Base-by-base conservation (phyloP, 2,888 invertebrate genomes). In the Osedax fenrisi region DNA sequence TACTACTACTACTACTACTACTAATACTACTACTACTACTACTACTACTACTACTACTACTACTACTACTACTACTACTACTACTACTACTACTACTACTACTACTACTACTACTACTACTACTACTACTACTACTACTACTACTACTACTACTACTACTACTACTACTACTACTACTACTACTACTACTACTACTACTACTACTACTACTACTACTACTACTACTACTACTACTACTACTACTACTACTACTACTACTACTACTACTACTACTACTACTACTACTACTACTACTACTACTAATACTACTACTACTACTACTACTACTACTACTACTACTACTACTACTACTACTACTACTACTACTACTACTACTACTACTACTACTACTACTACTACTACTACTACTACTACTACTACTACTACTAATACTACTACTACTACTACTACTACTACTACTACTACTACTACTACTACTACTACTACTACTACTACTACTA, bases 81-180 rank as follows among this genome's bases (percentile, higher is more conserved):
- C 61, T 61, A 61, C 61, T 61, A 61, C 61, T 61, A 61, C 5
- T 61, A 61, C 61, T 61, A 61, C 61, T 56, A 56, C 56, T 56
- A 56, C 56, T 56, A 56, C 56, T 56, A 56, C 56, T 56, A 17
- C 17, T 56, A 56, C 56, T 56, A 56, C 56, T 56, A 56, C 56
- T 56, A 56, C 17, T 56, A 61, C 2, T 61, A 61, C 61, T 61
- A 61, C 61, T 61, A 61, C 2, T 61, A 61, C 61, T 61, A 61
- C 61, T 61, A 61, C 61, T 3, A 61, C 61, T 61, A 61, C 61
- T 61, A 61, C 61, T 61, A 61, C 61, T 61, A 61, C 5, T 61
- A 61, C 61, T 61, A 61, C 61, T 61, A 61, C 61, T 61, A 61
- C 61, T 61, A 61, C 61, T 61, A 61, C 61, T 61, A 61, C 61